A percentile compares a stretch with the other conserved stretches of the same genome.
Evolutionary conservation across 2,113 vertebrate species (phyloP).

Genomic region (Mus spicilegus): DNA sequence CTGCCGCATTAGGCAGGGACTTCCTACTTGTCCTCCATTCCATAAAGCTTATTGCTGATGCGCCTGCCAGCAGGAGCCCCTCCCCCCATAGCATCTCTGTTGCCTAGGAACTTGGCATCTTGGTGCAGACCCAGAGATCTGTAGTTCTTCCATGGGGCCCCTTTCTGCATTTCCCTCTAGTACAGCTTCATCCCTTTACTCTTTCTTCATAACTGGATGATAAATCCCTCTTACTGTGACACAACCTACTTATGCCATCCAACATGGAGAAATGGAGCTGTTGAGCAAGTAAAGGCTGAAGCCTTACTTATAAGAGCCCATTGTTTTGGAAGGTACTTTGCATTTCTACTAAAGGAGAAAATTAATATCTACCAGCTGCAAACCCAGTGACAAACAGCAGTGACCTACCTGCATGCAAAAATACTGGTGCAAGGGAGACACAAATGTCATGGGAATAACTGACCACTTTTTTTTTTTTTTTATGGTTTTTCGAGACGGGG

Average conservation of each 20-base stretch:
- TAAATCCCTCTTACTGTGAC: not conserved
- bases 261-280: not conserved
- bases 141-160: not conserved
- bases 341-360: not conserved
- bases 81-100: not conserved
- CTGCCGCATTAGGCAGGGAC: not conserved
- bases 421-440: not conserved
- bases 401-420: not conserved
- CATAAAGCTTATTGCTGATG: not conserved
- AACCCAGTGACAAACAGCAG: not conserved
- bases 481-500: too few relatives aligned
- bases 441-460: not conserved
- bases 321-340: not conserved
- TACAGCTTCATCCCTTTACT: not conserved
- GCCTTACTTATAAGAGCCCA: not conserved
- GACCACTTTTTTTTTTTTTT: too few relatives aligned
- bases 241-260: not conserved
- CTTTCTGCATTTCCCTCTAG: not conserved
- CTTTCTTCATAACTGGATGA: not conserved
- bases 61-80: not conserved
- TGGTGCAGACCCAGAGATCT: not conserved
- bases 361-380: not conserved
- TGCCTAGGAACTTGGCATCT: not conserved
- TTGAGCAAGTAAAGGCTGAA: not conserved
- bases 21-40: not conserved